Base-by-base conservation (phyloP, 2,888 invertebrate species). In the Lochmaea crataegi region DNA sequence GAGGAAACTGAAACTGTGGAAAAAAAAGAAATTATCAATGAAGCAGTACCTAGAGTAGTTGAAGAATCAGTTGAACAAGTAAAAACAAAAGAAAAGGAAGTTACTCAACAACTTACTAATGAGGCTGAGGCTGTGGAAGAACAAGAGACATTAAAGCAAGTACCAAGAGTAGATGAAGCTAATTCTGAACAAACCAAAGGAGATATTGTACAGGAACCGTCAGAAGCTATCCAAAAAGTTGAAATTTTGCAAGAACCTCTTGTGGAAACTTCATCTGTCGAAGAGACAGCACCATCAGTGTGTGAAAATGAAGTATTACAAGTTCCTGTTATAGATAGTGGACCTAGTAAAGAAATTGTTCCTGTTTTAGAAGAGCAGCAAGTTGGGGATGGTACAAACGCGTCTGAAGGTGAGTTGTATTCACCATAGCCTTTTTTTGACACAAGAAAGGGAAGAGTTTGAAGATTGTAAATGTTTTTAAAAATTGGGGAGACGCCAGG, bases 241-340 rank as follows among this genome's bases (percentile, higher is more conserved):
- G 58, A 58, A 58, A 1, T 5, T 4, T 5, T 42, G 11, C 41
- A 63, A 63, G 42, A 63, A 42, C 41, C 61, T 18, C 6, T 12
- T 16, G 42, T 63, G 18, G 61, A 41, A 9, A 63, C 61, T 18
- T 63, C 61, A 6, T 18, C 42, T 42, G 42, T 41, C 61, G 22
- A 63, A 63, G 42, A 38, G 16, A 26, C 16, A 16, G 16, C 42
- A 1, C 16, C 60, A n/a, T 11, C 38, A 32, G 32, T 26, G 12
- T 32, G 14, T n/a, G 32, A 14, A 6, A 60, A 6, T 14, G 60
- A 60, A 32, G 26, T 60, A 32, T 26, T 63, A 38, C 61, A 63
- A 18, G 61, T 26, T 41, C 18, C 61, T 5, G 18, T 41, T 14
- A 18, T 63, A 10, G 61, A 60, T 38, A 60, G 60, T 60, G 60